These are phyloP conservation scores for Tetragnatha versicolor DNA, from an alignment of 1,140 invertebrate species.

Conservation along the genomic window DNA sequence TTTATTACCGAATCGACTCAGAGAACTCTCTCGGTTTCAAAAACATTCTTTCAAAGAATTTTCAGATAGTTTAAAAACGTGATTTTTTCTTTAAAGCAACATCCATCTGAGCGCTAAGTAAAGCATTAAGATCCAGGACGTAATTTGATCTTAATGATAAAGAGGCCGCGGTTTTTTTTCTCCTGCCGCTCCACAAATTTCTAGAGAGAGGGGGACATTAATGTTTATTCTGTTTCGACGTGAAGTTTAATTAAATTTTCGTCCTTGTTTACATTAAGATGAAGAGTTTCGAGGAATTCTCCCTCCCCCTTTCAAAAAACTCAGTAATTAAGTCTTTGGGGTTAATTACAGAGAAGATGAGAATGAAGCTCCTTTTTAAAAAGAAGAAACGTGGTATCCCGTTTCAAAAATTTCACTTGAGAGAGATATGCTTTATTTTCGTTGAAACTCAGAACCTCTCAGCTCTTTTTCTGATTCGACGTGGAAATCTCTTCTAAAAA, in stretches of 20 bases:
- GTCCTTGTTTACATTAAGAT: conserved; percentile 43
- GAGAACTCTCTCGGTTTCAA: background rate
- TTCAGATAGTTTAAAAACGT: conserved; percentile 6
- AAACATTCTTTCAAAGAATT: conserved; percentile 7
- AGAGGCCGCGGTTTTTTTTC: conserved; percentile 4
- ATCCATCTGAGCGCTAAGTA: conserved; percentile 5
- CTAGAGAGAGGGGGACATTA: conserved; percentile 14
- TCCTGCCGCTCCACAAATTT: background rate
- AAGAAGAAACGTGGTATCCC: too few relatives aligned
- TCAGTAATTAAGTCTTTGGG: conserved; percentile 37
- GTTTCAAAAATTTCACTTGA: too few relatives aligned
- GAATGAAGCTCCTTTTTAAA: too few relatives aligned
- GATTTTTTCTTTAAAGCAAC: conserved; percentile 1
- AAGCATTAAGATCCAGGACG: conserved; percentile 3
- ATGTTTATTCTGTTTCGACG: conserved; percentile 43
- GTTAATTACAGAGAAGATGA: conserved; percentile 36
- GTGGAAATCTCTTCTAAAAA: too few relatives aligned
- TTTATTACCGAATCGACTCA: background rate
- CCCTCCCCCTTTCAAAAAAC: too few relatives aligned
- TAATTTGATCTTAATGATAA: conserved; percentile 46
- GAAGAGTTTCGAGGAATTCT: conserved; percentile 39
- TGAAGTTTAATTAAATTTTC: conserved; percentile 44
- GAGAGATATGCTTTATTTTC: too few relatives aligned
- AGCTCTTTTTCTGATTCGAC: too few relatives aligned
- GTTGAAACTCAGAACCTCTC: too few relatives aligned